These are phyloP conservation scores for Brachymystax lenok DNA, from an alignment of 2,797 vertebrate genomes.

Conservation along the genomic window DNA sequence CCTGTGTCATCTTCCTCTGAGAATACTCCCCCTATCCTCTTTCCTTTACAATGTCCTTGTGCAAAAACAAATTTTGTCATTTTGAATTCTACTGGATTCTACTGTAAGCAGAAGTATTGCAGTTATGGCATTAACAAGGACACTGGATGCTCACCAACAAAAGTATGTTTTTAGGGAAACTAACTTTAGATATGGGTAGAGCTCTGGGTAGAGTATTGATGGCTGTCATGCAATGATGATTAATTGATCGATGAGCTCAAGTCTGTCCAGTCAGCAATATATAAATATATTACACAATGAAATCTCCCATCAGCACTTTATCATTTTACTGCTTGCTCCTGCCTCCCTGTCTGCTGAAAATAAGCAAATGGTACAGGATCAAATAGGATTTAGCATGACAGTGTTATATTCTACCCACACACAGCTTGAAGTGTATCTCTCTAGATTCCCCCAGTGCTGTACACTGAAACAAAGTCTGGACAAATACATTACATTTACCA, in stretches of 20 bases:
- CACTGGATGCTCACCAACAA: background rate
- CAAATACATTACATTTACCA: no score
- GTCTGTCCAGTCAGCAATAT: background rate
- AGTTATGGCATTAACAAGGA: background rate
- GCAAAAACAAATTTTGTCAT: conserved; percentile 23
- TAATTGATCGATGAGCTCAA: background rate
- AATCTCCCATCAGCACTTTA: background rate
- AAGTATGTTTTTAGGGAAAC: background rate
- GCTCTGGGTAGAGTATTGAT: background rate
- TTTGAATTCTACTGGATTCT: conserved; percentile 16
- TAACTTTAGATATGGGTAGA: background rate
- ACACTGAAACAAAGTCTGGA: no score
- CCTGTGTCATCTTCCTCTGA: conserved; percentile 41
- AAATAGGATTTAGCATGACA: background rate
- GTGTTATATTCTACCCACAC: background rate
- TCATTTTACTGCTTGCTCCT: background rate
- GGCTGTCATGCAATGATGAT: background rate
- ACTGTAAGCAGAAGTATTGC: background rate
- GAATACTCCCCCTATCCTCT: conserved; percentile 21
- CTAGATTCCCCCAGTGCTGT: no score
- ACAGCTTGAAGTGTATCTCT: background rate
- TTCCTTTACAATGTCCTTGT: conserved; percentile 39
- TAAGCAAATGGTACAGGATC: background rate
- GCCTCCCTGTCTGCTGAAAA: no score
- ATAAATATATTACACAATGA: no score